Conservation (phyloP, 2,888 invertebrate species). For the Nephrotoma flavescens region DNA sequence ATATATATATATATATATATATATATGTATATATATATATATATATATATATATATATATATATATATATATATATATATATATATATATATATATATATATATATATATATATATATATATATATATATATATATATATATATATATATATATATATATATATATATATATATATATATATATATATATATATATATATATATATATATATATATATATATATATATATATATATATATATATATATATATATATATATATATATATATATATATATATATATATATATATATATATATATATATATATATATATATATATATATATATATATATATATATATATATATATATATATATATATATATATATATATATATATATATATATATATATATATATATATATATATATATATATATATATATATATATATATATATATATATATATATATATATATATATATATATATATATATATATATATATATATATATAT, state of each 20-base stretch:
- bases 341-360: no score
- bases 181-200: background rate
- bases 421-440: no score
- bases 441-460: no score
- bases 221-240: background rate
- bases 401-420: no score
- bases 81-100: background rate
- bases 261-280: background rate
- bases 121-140: background rate
- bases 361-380: no score
- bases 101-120: background rate
- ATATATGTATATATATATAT: background rate
- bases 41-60: background rate
- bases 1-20: background rate
- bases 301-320: no score
- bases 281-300: background rate
- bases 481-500: no score
- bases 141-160: background rate
- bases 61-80: background rate
- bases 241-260: background rate
- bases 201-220: background rate
- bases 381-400: no score
- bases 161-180: background rate
- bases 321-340: no score
- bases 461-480: no score